Percentiles rank a stretch among this genome's conserved stretches.
These are phyloP conservation scores for Cercopithecus mona DNA, from an alignment of 2,113 vertebrate genomes.

Conservation along the genomic window DNA sequence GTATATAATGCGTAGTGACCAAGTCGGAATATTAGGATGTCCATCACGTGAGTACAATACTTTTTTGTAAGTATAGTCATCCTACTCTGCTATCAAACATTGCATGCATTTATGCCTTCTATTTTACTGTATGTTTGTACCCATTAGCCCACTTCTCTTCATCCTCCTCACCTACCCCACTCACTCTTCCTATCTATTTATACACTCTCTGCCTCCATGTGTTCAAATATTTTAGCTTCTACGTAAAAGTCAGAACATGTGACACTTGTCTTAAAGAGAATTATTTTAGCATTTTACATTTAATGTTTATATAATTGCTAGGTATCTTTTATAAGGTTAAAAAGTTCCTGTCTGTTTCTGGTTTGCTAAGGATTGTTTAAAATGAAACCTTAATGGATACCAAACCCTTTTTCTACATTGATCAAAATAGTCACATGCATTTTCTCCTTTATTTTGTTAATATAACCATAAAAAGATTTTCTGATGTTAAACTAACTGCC, in stretches of 20 bases:
- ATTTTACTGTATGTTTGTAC: not conserved
- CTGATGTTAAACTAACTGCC: constrained; percentile 8
- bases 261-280: not conserved
- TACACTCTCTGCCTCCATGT: not conserved
- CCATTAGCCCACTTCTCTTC: not conserved
- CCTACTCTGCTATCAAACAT: not conserved
- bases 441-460: constrained; percentile 36
- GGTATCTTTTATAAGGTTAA: not conserved
- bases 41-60: not conserved
- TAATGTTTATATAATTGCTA: not conserved
- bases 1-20: not conserved
- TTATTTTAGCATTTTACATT: not conserved
- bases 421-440: not conserved
- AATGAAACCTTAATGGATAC: not conserved
- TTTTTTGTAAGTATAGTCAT: not conserved
- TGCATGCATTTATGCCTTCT: not conserved
- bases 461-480: not conserved
- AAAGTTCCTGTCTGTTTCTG: not conserved
- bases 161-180: not conserved
- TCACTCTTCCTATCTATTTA: not conserved
- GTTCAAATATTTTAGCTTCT: not conserved
- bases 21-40: not conserved
- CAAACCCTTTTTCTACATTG: not conserved
- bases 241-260: not conserved
- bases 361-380: constrained; percentile 15